phyloP scores from a whole-genome alignment of 2,797 vertebrate genomes.

The Pagetopsis macropterus region DNA sequence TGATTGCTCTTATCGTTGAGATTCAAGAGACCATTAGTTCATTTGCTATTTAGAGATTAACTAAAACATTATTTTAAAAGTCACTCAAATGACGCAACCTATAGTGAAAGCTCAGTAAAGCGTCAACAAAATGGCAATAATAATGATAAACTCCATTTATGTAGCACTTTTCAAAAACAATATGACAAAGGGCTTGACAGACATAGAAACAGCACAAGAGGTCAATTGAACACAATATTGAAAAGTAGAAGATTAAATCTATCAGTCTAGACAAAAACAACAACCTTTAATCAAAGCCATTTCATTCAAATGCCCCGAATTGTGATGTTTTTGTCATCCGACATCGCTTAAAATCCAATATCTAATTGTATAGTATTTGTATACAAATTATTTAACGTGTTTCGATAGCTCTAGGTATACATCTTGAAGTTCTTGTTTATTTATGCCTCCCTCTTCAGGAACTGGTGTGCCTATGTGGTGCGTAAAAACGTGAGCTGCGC shows the following conservation, averaged over 20 bases:
- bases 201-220: no score
- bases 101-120: constrained; percentile 1
- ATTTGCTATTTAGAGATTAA: constrained; percentile 24
- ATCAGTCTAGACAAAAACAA: no score
- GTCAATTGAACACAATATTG: no score
- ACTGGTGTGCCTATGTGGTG: constrained; percentile 97
- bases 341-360: not conserved
- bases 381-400: not conserved
- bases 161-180: no score
- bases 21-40: not conserved
- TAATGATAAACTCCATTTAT: not conserved
- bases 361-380: not conserved
- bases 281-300: no score
- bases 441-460: constrained; percentile 79
- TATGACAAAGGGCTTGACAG: no score
- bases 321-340: constrained; percentile 14
- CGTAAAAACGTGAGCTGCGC: constrained; percentile 95
- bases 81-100: constrained; percentile 4
- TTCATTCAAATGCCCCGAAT: not conserved
- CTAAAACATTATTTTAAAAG: not conserved
- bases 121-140: not conserved
- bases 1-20: constrained; percentile 20
- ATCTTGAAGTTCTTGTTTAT: constrained; percentile 6
- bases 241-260: no score
- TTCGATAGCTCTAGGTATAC: not conserved